These are phyloP conservation scores for Chaetoderma sp. DNA, from an alignment of 2,888 invertebrate genomes.

Conservation along the genomic window DNA sequence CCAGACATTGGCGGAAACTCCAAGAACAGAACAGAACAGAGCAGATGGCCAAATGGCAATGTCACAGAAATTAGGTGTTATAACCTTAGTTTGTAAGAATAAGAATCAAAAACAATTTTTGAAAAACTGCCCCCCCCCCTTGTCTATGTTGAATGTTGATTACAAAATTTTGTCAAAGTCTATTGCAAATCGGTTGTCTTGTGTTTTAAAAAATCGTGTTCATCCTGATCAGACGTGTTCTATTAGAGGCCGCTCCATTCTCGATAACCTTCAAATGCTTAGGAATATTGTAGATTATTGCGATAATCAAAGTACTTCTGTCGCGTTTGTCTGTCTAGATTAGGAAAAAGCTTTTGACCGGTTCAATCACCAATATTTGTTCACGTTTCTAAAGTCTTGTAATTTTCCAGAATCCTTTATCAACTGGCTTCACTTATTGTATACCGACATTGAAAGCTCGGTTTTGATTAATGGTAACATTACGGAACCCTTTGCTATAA, in stretches of 20 bases:
- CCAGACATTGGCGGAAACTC: too few species aligned
- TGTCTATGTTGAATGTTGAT: conserved; percentile 14
- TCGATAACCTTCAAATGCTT: conserved; percentile 14
- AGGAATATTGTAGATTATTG: conserved; percentile 24
- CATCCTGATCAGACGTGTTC: conserved; percentile 17
- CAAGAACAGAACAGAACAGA: too few species aligned
- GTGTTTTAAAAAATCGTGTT: conserved; percentile 13
- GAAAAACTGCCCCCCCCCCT: too few species aligned
- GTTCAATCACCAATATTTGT: conserved; percentile 10
- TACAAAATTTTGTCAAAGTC: conserved; percentile 22
- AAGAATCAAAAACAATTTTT: too few species aligned
- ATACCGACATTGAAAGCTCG: neutral
- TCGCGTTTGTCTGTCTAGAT: conserved; percentile 8
- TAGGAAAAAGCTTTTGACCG: conserved; percentile 25
- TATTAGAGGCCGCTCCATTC: conserved; percentile 12
- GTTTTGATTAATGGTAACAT: conserved; percentile 10
- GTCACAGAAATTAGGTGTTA: too few species aligned
- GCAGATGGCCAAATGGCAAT: too few species aligned
- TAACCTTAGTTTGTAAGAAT: too few species aligned
- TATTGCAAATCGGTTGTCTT: conserved; percentile 14
- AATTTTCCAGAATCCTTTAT: conserved; percentile 7
- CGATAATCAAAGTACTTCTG: neutral
- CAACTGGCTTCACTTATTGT: conserved; percentile 5
- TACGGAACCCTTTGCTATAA: neutral
- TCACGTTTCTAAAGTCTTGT: neutral